These are phyloP conservation scores for Syrista parreyssii DNA, from an alignment of 2,888 invertebrate genomes.

Conservation along the genomic window DNA sequence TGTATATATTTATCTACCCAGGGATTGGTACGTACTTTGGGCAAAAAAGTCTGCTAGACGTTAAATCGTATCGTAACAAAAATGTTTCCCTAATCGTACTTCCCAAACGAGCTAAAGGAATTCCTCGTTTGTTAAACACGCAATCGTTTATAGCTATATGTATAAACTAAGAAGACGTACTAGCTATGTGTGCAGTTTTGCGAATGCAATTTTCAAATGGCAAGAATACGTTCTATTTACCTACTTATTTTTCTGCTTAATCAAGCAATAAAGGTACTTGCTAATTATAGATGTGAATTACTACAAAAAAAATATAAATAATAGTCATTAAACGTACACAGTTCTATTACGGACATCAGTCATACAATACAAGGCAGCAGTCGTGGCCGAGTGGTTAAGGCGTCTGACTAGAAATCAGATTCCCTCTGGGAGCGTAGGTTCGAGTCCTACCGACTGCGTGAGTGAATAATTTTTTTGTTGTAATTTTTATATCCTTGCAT, in stretches of 20 bases:
- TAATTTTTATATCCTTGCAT: not conserved
- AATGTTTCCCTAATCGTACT: not conserved
- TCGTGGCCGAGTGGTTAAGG: slow-evolving; percentile 91
- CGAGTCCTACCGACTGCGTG: slow-evolving; percentile 88
- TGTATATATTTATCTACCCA: not conserved
- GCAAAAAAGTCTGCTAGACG: not conserved
- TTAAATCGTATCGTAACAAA: not conserved
- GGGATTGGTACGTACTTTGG: not conserved
- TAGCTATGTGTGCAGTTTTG: too few relatives aligned
- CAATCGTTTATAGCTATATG: too few relatives aligned
- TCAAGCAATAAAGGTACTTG: not conserved
- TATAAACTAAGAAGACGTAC: too few relatives aligned
- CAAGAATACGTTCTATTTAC: not conserved
- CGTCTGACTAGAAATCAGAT: slow-evolving; percentile 92
- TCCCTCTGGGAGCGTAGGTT: slow-evolving; percentile 92
- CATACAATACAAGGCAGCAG: slow-evolving; percentile 67
- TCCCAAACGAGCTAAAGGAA: not conserved
- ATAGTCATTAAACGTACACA: not conserved
- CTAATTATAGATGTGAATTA: not conserved
- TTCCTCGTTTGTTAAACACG: too few relatives aligned
- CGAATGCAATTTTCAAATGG: too few relatives aligned
- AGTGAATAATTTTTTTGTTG: not conserved
- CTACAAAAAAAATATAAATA: not conserved
- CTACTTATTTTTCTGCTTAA: not conserved
- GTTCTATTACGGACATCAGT: not conserved